A percentile compares a stretch with the other conserved stretches of the same genome.
These are phyloP conservation scores for Eulacestoma nigropectus DNA, from an alignment of 2,113 vertebrate species.

Conservation along the genomic window DNA sequence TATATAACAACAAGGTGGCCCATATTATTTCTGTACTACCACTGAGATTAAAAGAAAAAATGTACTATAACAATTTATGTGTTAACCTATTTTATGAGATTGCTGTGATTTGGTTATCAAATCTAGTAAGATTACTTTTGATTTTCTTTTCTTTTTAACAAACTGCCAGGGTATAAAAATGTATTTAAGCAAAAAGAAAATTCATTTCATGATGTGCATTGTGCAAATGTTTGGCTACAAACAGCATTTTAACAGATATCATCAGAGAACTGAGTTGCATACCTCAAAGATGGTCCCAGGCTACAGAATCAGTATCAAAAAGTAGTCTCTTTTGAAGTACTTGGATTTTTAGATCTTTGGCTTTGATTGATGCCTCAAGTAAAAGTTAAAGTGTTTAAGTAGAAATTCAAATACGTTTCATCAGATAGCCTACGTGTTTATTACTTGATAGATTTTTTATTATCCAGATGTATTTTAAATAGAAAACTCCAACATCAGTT, in stretches of 20 bases:
- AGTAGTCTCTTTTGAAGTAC: not conserved
- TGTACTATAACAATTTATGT: not conserved
- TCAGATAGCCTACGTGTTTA: not conserved
- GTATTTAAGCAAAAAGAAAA: not conserved
- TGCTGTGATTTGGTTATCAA: not conserved
- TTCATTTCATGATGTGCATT: not conserved
- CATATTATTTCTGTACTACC: not conserved
- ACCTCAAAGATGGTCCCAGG: not conserved
- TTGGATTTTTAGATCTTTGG: not conserved
- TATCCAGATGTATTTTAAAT: not conserved
- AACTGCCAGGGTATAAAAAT: not conserved
- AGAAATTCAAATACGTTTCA: not conserved
- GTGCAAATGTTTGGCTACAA: not conserved
- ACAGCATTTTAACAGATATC: not conserved
- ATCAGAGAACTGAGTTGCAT: not conserved
- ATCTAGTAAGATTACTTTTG: not conserved
- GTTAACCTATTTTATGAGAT: not conserved
- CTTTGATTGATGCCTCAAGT: not conserved
- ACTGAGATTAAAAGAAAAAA: not conserved
- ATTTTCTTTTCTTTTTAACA: not conserved
- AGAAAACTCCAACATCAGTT: not conserved
- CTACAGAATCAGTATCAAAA: not conserved
- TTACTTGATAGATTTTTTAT: not conserved
- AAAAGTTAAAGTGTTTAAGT: not conserved
- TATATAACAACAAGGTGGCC: not conserved